These are phyloP conservation scores for Pammene aurita DNA, from an alignment of 2,888 invertebrate genomes.

Conservation along the genomic window DNA sequence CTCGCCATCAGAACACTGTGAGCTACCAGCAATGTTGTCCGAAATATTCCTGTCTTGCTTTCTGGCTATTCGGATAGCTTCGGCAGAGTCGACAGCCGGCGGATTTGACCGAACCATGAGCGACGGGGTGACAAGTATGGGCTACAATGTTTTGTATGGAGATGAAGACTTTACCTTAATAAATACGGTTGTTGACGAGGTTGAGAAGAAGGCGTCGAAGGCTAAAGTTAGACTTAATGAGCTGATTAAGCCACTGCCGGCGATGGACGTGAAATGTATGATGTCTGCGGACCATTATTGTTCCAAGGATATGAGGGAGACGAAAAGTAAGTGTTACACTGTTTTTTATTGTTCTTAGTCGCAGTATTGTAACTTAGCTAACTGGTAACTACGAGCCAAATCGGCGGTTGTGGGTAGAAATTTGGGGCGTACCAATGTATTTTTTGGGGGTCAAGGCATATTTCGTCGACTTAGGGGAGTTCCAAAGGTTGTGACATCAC, in stretches of 20 bases:
- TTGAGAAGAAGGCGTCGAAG: slow-evolving; percentile 59
- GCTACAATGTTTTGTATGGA: slow-evolving; percentile 65
- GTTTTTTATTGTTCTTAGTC: no score
- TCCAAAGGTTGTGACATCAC: no score
- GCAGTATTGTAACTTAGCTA: no score
- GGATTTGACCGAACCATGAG: slow-evolving; percentile 58
- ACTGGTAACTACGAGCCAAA: no score
- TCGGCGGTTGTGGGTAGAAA: no score
- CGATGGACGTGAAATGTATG: slow-evolving; percentile 72
- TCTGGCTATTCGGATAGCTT: slow-evolving; percentile 41
- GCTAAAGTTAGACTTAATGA: slow-evolving; percentile 56
- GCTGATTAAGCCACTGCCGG: slow-evolving; percentile 58
- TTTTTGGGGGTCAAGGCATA: no score
- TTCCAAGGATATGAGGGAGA: slow-evolving; percentile 64
- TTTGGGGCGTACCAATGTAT: no score
- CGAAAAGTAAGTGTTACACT: slow-evolving; percentile 64
- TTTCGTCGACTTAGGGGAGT: no score
- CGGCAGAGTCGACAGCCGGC: slow-evolving; percentile 52
- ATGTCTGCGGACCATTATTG: slow-evolving; percentile 75
- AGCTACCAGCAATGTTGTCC: slow-evolving; percentile 56
- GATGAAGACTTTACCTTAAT: slow-evolving; percentile 66
- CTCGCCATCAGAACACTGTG: slow-evolving; percentile 45
- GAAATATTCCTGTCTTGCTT: slow-evolving; percentile 45
- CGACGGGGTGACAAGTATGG: slow-evolving; percentile 61
- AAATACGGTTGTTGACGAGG: slow-evolving; percentile 64